Evolutionary conservation across 1,140 invertebrate species (phyloP).

Genomic region (Gryllus bimaculatus): DNA sequence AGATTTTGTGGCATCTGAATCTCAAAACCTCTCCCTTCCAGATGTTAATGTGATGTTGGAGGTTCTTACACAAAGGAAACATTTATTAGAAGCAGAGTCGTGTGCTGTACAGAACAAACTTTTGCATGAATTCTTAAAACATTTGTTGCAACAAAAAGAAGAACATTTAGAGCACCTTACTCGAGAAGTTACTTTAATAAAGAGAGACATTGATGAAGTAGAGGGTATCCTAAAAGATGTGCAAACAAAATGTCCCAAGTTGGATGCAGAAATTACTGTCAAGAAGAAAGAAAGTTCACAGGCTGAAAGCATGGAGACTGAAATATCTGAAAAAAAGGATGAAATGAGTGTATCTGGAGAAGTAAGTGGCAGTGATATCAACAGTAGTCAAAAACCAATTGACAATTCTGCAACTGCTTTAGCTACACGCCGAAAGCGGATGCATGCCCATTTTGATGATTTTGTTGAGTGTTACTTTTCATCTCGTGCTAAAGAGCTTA

Average conservation of each 20-base stretch:
- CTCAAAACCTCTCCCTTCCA: conserved; percentile 59
- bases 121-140: conserved; percentile 73
- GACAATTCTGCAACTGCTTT: conserved; percentile 36
- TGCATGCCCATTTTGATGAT: conserved; percentile 83
- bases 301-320: background rate
- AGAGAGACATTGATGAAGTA: conserved; percentile 69
- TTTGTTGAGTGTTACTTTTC: conserved; percentile 81
- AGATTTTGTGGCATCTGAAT: conserved; percentile 55
- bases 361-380: conserved; percentile 30
- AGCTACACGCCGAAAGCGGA: conserved; percentile 57
- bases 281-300: background rate
- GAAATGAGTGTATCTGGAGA: conserved; percentile 1
- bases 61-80: conserved; percentile 66
- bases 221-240: conserved; percentile 66
- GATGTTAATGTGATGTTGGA: conserved; percentile 77
- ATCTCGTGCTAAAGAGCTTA: conserved; percentile 59
- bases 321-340: background rate
- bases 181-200: conserved; percentile 65
- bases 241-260: conserved; percentile 40
- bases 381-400: conserved; percentile 38
- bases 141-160: conserved; percentile 64
- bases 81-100: conserved; percentile 69
- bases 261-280: conserved; percentile 26
- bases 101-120: conserved; percentile 67
- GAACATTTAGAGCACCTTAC: conserved; percentile 57